Conservation (phyloP, 2,888 invertebrate genomes). For the Platycheirus rosarum region DNA sequence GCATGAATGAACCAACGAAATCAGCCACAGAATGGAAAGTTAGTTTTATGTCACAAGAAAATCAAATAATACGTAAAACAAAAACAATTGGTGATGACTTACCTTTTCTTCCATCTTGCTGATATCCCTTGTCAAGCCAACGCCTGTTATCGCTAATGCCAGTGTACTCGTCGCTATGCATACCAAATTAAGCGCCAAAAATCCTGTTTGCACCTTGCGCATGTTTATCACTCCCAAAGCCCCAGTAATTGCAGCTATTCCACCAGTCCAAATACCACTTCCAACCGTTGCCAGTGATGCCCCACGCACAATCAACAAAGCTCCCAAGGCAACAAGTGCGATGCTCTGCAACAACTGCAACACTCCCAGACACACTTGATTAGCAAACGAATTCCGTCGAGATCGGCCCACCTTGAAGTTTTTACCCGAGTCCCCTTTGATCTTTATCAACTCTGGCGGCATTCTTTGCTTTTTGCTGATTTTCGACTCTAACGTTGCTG, state of each 20-base stretch:
- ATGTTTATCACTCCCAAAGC: constrained; percentile 82
- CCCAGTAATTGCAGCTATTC: constrained; percentile 81
- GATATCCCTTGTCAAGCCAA: constrained; percentile 81
- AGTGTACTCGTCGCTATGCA: constrained; percentile 82
- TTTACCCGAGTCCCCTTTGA: constrained; percentile 78
- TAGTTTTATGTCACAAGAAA: too few species aligned
- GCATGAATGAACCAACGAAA: too few species aligned
- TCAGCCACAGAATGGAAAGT: too few species aligned
- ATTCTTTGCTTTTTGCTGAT: constrained; percentile 81
- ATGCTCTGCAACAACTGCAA: constrained; percentile 81
- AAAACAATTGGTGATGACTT: too few species aligned
- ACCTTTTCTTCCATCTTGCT: constrained; percentile 79
- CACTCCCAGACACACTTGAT: constrained; percentile 80
- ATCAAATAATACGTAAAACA: too few species aligned
- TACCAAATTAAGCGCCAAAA: constrained; percentile 81
- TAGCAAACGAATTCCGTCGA: constrained; percentile 79
- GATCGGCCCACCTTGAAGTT: constrained; percentile 75
- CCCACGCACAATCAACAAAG: constrained; percentile 80
- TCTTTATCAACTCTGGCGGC: constrained; percentile 80
- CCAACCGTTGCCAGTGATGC: constrained; percentile 80
- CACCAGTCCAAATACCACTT: constrained; percentile 82
- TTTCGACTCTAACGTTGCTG: constrained; percentile 79
- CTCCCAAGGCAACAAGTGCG: constrained; percentile 80
- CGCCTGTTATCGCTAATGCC: constrained; percentile 81
- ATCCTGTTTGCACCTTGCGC: constrained; percentile 81